Conservation (phyloP, 2,113 vertebrate species). For the Perccottus glenii region DNA sequence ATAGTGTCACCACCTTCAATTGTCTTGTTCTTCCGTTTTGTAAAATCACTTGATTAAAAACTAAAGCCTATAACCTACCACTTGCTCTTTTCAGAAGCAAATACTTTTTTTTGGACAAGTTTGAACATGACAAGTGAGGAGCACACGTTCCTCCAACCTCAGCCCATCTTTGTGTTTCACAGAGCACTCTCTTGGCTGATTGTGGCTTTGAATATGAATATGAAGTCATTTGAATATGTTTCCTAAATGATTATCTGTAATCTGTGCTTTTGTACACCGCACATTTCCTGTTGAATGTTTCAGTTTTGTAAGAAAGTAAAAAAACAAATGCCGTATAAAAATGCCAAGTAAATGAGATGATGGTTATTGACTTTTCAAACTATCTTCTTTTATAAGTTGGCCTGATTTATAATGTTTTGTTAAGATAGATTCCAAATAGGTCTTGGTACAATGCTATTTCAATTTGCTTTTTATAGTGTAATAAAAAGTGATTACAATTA, state of each 20-base stretch:
- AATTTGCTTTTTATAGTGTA: too few relatives aligned
- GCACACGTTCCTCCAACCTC: conserved; percentile 36
- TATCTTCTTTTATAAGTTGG: too few relatives aligned
- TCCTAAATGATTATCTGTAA: conserved; percentile 54
- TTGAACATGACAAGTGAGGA: conserved; percentile 49
- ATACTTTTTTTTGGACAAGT: conserved; percentile 63
- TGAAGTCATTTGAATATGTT: conserved; percentile 51
- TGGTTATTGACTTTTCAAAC: too few relatives aligned
- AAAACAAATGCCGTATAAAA: too few relatives aligned
- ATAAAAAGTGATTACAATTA: too few relatives aligned
- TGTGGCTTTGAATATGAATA: too few relatives aligned
- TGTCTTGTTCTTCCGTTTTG: not conserved
- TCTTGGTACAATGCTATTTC: too few relatives aligned
- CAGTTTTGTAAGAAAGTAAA: conserved; percentile 34
- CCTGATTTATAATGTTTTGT: too few relatives aligned
- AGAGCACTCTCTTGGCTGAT: conserved; percentile 58
- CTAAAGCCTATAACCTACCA: conserved; percentile 19
- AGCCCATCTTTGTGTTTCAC: conserved; percentile 49
- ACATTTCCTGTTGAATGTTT: conserved; percentile 45
- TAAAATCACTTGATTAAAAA: not conserved
- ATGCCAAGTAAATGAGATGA: too few relatives aligned
- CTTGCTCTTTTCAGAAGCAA: conserved; percentile 31
- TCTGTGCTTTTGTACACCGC: conserved; percentile 2
- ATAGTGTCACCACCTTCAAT: too few relatives aligned
- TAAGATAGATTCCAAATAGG: too few relatives aligned